phyloP scores from a whole-genome alignment of 1,140 invertebrate species.

The Chelonus insularis region DNA sequence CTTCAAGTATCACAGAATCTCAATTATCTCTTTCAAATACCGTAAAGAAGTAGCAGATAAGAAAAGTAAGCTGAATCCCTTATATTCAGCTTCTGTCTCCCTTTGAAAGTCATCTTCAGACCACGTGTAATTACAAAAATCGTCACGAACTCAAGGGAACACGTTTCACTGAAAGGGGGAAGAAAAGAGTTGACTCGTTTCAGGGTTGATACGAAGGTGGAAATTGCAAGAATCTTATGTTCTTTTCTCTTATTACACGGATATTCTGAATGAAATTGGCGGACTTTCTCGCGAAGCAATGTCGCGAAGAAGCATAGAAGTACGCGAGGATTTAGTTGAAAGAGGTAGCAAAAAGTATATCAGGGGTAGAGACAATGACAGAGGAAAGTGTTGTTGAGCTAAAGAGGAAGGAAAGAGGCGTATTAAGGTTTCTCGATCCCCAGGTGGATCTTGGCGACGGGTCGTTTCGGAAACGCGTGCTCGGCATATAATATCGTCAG shows the following conservation, averaged over 20 bases:
- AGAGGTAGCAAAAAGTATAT: not conserved
- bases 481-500: conserved; percentile 4
- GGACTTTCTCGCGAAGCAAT: conserved; percentile 3
- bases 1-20: not conserved
- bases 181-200: too few relatives aligned
- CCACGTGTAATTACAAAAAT: conserved; percentile 18
- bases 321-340: not conserved
- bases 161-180: not conserved
- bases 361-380: not conserved
- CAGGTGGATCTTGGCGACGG: conserved; percentile 14
- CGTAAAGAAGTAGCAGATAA: not conserved
- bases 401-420: too few relatives aligned
- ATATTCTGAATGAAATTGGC: conserved; percentile 12
- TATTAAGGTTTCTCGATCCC: conserved; percentile 17
- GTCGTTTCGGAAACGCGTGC: conserved; percentile 17
- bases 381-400: not conserved
- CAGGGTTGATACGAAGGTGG: not conserved
- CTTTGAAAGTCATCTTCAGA: not conserved
- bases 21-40: conserved; percentile 4
- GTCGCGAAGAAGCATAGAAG: not conserved
- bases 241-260: not conserved
- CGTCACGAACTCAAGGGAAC: not conserved
- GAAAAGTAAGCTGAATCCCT: not conserved
- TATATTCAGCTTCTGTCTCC: not conserved
- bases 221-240: not conserved